These are phyloP conservation scores for Bothrops jararaca DNA, from an alignment of 2,113 vertebrate species.

Conservation along the genomic window DNA sequence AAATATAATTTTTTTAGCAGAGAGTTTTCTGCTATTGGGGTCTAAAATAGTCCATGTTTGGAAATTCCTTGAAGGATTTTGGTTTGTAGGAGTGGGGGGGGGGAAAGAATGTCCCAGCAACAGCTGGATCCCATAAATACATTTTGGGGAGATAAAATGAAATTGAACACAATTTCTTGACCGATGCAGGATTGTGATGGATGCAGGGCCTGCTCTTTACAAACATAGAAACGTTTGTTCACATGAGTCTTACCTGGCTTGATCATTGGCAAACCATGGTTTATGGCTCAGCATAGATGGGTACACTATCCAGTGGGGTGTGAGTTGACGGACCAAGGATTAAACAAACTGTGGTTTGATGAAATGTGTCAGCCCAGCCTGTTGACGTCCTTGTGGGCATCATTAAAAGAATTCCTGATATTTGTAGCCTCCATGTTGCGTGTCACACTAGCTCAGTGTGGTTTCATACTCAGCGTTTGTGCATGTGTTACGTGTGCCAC, in stretches of 20 bases:
- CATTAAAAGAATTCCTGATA: neutral
- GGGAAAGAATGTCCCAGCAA: neutral
- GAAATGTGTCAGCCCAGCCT: neutral
- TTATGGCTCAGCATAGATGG: neutral
- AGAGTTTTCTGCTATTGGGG: neutral
- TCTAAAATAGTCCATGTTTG: neutral
- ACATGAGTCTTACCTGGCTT: neutral
- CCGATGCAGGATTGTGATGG: too few species aligned
- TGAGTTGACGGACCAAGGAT: neutral
- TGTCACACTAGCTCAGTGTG: neutral
- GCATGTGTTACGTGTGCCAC: neutral
- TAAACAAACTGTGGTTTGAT: neutral
- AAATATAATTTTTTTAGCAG: neutral
- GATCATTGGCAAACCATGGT: neutral
- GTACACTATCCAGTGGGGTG: neutral
- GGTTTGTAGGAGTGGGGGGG: conserved; percentile 11
- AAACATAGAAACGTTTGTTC: neutral
- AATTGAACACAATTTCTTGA: neutral
- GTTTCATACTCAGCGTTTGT: neutral
- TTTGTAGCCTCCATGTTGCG: neutral
- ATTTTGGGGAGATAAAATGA: neutral
- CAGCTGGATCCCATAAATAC: neutral
- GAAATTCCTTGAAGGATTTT: neutral
- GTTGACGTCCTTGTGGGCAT: neutral
- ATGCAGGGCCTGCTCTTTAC: neutral